Evolutionary conservation across 2,888 invertebrate species (phyloP).

Genomic region (Netelia virgata): DNA sequence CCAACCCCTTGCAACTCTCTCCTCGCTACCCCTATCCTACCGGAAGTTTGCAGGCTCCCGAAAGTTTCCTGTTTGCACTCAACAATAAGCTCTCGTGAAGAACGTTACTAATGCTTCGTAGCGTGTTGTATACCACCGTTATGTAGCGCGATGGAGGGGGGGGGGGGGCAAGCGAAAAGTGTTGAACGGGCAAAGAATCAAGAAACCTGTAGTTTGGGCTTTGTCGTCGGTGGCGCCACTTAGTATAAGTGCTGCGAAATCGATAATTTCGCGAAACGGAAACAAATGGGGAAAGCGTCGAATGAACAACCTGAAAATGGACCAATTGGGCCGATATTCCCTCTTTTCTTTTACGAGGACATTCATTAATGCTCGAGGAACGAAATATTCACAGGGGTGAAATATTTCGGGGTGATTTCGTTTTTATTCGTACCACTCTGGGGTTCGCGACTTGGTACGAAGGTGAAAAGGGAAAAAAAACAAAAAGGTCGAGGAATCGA

Average conservation of each 20-base stretch:
- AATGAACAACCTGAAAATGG: not conserved
- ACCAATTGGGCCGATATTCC: too few relatives aligned
- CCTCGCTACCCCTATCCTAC: not conserved
- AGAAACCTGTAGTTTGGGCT: conserved; percentile 10
- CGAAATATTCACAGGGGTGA: not conserved
- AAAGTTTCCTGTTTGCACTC: conserved; percentile 60
- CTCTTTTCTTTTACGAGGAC: too few relatives aligned
- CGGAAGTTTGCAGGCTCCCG: conserved; percentile 39
- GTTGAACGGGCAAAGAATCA: conserved; percentile 37
- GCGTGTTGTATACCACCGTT: not conserved
- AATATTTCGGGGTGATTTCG: not conserved
- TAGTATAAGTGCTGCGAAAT: not conserved
- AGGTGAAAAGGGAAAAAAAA: not conserved
- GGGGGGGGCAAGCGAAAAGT: conserved; percentile 7
- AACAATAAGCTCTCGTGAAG: conserved; percentile 51
- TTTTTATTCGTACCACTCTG: not conserved
- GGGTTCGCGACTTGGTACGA: not conserved
- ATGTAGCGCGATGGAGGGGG: too few relatives aligned
- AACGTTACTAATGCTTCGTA: conserved; percentile 10
- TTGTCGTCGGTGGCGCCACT: conserved; percentile 1
- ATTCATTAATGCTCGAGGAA: not conserved
- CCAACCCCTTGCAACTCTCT: conserved; percentile 9
- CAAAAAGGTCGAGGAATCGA: conserved; percentile 39
- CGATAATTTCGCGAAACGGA: not conserved
- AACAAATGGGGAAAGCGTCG: not conserved